Evolutionary conservation across 2,113 vertebrate genomes (phyloP).

Genomic region (Ochotona princeps): DNA sequence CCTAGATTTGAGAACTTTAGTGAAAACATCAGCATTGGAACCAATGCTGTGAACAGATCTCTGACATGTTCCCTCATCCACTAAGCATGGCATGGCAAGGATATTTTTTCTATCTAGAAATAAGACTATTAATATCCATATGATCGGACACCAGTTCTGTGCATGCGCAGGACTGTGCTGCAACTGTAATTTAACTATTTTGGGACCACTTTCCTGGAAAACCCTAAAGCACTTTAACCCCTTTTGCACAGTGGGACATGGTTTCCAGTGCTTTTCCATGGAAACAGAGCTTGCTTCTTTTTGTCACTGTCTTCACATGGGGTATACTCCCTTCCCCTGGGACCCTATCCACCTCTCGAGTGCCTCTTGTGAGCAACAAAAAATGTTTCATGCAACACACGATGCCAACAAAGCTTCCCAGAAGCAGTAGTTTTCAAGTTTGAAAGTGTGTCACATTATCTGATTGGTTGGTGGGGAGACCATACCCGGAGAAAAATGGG

Average conservation of each 20-base stretch:
- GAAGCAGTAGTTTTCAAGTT: neutral
- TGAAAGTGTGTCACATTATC: neutral
- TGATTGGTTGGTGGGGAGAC: neutral
- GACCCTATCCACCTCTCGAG: too few species aligned
- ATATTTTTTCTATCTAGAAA: neutral
- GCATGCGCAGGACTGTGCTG: neutral
- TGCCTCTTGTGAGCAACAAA: too few species aligned
- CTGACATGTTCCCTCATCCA: fast-evolving
- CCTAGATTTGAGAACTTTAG: neutral
- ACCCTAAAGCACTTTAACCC: neutral
- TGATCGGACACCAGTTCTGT: neutral
- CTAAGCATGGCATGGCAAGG: neutral
- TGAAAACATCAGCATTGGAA: neutral
- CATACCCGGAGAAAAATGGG: neutral
- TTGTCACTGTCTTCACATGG: neutral
- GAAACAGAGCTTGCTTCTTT: neutral
- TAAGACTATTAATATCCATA: neutral
- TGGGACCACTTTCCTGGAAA: neutral
- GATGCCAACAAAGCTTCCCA: neutral
- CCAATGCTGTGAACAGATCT: neutral
- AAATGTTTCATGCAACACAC: neutral
- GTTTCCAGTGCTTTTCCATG: neutral
- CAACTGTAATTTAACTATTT: neutral
- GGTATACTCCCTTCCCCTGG: neutral
- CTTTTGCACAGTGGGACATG: fast-evolving